phyloP scores from a whole-genome alignment of 2,797 vertebrate genomes.

The Sarcoramphus papa region DNA sequence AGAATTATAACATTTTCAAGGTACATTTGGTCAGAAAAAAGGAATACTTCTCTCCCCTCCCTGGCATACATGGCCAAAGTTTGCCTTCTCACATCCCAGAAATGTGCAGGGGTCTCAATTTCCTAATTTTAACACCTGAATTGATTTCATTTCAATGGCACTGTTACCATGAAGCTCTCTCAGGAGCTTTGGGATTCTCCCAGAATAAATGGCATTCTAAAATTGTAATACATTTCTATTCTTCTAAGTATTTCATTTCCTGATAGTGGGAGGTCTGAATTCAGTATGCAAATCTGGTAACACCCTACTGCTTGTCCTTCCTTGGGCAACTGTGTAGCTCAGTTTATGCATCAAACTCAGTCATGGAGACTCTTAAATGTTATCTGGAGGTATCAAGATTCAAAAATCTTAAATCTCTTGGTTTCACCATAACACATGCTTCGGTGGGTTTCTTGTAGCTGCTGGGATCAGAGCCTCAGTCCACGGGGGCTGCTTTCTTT shows the following conservation, averaged over 20 bases:
- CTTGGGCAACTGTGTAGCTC: not conserved
- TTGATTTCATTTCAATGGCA: not conserved
- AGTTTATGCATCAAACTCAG: not conserved
- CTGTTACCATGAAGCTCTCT: not conserved
- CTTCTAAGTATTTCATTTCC: not conserved
- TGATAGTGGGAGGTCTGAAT: not conserved
- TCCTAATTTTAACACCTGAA: not conserved
- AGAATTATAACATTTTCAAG: not conserved
- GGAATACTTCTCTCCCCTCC: not conserved
- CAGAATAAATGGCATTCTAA: not conserved
- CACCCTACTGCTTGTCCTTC: not conserved
- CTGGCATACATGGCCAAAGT: not conserved
- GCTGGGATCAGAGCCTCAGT: not conserved
- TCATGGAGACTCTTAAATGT: not conserved
- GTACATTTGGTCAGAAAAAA: not conserved
- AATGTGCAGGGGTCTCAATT: not conserved
- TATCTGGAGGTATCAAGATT: not conserved
- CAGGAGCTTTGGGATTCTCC: not conserved
- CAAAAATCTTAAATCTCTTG: not conserved
- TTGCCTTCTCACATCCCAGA: not conserved
- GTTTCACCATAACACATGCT: not conserved
- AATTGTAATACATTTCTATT: not conserved
- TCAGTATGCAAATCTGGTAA: not conserved
- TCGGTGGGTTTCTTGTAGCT: not conserved
- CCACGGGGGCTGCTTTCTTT: not conserved